These are phyloP conservation scores for Echinops telfairi DNA, from an alignment of 2,113 vertebrate species.

Conservation along the genomic window DNA sequence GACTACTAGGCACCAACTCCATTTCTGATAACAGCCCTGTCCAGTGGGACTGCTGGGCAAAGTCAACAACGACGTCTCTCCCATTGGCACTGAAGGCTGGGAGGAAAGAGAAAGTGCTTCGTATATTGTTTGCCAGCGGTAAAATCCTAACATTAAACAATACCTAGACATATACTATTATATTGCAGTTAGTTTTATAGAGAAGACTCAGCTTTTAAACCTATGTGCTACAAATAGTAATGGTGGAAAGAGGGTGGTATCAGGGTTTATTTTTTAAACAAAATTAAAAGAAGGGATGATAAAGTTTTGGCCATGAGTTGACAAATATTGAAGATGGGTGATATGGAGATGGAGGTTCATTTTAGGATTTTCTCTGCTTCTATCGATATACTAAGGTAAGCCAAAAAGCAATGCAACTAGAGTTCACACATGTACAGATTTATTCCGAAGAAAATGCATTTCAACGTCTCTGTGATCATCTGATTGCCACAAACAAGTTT, in stretches of 20 bases:
- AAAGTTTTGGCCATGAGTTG: neutral
- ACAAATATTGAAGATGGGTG: neutral
- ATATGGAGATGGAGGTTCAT: neutral
- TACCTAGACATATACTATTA: neutral
- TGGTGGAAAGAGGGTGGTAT: neutral
- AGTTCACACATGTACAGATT: too few relatives aligned
- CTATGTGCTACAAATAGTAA: neutral
- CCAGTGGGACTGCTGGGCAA: conserved; percentile 99
- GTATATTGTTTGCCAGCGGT: neutral
- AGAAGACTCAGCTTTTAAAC: neutral
- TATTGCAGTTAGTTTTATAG: neutral
- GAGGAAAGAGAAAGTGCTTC: conserved; percentile 27
- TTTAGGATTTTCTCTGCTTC: neutral
- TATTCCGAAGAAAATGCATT: too few relatives aligned
- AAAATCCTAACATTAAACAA: neutral
- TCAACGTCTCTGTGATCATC: too few relatives aligned
- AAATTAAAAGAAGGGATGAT: neutral
- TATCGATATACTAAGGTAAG: too few relatives aligned
- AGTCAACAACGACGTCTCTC: conserved; percentile 98
- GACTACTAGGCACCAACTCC: conserved; percentile 97
- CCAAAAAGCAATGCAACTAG: too few relatives aligned
- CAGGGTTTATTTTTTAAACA: neutral
- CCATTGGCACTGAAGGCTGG: conserved; percentile 99
- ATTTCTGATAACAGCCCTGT: conserved; percentile 98
- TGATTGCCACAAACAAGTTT: too few relatives aligned